Evolutionary conservation across 2,888 invertebrate genomes (phyloP), one percentile per base, ranked within the genome.

Genomic region (Idaea dimidiata): DNA sequence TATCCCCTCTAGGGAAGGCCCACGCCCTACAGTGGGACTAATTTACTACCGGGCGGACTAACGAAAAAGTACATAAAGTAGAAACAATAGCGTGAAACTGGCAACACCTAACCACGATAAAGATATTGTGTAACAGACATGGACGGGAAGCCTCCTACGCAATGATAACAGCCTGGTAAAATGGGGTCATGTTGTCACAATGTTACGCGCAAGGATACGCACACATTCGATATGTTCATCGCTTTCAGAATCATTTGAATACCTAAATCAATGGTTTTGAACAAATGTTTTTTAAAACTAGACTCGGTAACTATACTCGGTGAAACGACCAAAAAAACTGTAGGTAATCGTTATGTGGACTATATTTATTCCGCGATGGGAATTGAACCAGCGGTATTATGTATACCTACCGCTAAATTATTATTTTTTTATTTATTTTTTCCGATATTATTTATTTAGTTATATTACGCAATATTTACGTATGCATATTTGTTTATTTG

Each of bases 141-240:
- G 74, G 66, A 64, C 78, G 82, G 82, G 84, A 83, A 75, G 75
- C 83, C 80, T 86, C 88, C 88, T 86, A 79, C 74, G 72, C 68
- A 67, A 68, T 87, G 87, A 88, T 90, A 88, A 77, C 70, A 70
- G 74, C 83, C 82, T 83, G 74, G 81, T 86, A 76, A 76, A 82
- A 87, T 79, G 87, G 81, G 87, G 88, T 87, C 89, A 86, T 80
- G 80, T 81, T 79, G 79, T 86, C 86, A 83, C 89, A 86, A 79
- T 86, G 84, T 80, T 84, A 81, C 76, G 74, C 73, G 75, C 75
- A 79, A 81, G 80, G 77, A 81, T 82, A 71, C 76, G 68, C 66
- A 64, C 55, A 59, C 59, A 59, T 60, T 63, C 58, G 60, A 67
- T 66, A 62, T 55, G 57, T 68, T 67, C 68, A 68, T 66, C 65